Evolutionary conservation across 2,888 invertebrate genomes (phyloP).

Genomic region (Macaria liturata): DNA sequence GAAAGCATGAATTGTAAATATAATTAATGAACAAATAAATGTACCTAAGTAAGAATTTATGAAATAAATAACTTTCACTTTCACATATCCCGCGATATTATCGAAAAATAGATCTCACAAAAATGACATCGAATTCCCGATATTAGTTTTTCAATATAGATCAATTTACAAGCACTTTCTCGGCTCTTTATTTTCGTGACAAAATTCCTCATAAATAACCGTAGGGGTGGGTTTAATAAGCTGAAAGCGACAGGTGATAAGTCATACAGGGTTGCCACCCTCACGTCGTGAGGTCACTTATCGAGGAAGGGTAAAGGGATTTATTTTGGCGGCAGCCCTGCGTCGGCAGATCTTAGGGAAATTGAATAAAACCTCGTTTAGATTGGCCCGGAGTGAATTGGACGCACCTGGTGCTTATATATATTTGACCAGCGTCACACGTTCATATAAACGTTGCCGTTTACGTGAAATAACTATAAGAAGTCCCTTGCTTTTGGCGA

Average conservation of each 20-base stretch:
- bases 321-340: slow-evolving; percentile 26
- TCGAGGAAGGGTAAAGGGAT: slow-evolving; percentile 31
- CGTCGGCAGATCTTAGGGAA: slow-evolving; percentile 17
- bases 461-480: too few relatives aligned
- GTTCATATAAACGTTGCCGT: too few relatives aligned
- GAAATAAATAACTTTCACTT: too few relatives aligned
- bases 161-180: slow-evolving; percentile 24
- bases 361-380: slow-evolving; percentile 30
- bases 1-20: too few relatives aligned
- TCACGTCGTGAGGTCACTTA: slow-evolving; percentile 29
- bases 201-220: slow-evolving; percentile 39
- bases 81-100: too few relatives aligned
- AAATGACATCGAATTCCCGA: neutral
- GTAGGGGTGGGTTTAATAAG: slow-evolving; percentile 41
- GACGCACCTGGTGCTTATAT: slow-evolving; percentile 11
- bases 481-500: too few relatives aligned
- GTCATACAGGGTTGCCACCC: slow-evolving; percentile 39
- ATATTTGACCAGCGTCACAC: neutral
- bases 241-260: slow-evolving; percentile 51
- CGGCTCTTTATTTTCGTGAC: slow-evolving; percentile 28
- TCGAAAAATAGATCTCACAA: too few relatives aligned
- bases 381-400: slow-evolving; percentile 5
- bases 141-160: slow-evolving; percentile 18
- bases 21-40: too few relatives aligned
- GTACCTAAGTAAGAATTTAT: too few relatives aligned